Conservation (phyloP, 1,140 invertebrate species). For the Cyphomyrmex costatus region DNA sequence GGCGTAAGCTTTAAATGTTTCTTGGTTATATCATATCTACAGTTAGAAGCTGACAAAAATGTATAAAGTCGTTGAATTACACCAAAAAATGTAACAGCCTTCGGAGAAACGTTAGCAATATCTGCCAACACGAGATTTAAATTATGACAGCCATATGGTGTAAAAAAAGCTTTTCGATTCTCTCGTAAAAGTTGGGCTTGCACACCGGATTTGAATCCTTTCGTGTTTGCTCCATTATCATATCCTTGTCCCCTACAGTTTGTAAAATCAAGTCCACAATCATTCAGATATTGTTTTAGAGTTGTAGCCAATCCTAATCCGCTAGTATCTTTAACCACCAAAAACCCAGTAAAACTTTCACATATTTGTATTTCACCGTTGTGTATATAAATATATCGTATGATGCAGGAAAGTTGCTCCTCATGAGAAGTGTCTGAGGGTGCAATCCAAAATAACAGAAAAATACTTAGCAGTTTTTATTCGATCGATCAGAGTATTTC, state of each 20-base stretch:
- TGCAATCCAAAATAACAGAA: slow-evolving; percentile 3
- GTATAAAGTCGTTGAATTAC: slow-evolving; percentile 6
- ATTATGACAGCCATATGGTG: not conserved
- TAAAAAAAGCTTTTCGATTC: slow-evolving; percentile 1
- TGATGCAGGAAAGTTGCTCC: slow-evolving; percentile 5
- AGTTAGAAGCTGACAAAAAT: slow-evolving; percentile 21
- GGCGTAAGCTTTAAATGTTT: slow-evolving; percentile 13
- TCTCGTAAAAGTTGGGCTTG: slow-evolving; percentile 7
- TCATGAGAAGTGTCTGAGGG: not conserved
- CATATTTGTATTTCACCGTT: not conserved
- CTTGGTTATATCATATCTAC: slow-evolving; percentile 1
- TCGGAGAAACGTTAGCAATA: slow-evolving; percentile 18
- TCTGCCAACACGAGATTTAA: slow-evolving; percentile 5
- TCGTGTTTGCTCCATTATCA: not conserved
- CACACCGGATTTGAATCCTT: not conserved
- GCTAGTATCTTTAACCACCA: not conserved
- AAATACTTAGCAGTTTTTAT: slow-evolving; percentile 7
- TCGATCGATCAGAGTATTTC: slow-evolving; percentile 11
- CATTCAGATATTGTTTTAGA: not conserved
- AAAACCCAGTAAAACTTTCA: slow-evolving; percentile 9
- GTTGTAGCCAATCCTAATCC: not conserved
- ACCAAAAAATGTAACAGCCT: slow-evolving; percentile 21
- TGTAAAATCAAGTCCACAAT: slow-evolving; percentile 11
- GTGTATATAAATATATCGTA: not conserved
- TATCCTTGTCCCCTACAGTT: slow-evolving; percentile 1